Base-by-base conservation (phyloP, 1,140 invertebrate species). In the Pogonognathellus flavescens region DNA sequence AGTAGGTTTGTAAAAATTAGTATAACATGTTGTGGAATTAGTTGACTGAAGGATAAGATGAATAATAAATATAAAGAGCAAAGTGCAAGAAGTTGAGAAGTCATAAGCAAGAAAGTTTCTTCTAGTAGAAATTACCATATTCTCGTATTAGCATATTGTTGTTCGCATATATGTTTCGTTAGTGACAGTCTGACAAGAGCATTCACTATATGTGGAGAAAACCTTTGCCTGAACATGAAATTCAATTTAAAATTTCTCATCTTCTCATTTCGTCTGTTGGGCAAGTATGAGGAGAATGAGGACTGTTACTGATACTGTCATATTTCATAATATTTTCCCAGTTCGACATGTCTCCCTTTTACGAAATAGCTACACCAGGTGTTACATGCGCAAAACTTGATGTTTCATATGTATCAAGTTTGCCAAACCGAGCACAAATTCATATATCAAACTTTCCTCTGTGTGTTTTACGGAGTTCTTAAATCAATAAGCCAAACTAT, bases 261-360 rank as follows among this genome's bases (percentile, higher is more conserved):
- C 70, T 76, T 50, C 49, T 76, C 31, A 76, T 76, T 49, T 16
- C 41, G 70, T 76, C 31, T 49, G 25, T 20, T 49, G 70, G 70
- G 14, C 41, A 50, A 76, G 70, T 16, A n/a, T n/a, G n/a, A n/a
- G n/a, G n/a, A n/a, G n/a, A n/a, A n/a, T n/a, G 31, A 76, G n/a
- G 70, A 76, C 70, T 76, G 70, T 76, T 76, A 50, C 70, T 76
- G 70, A 76, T 76, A 50, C 49, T 76, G 70, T 76, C 70, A 76
- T 76, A 50, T 76, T 76, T n/a, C 41, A 50, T 70, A 70, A 13
- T 41, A 41, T 41, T 41, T 41, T 70, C 16, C 14, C n/a, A n/a
- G 41, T 16, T 49, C 41, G 25, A 14, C 14, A 31, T 50, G 70
- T 31, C 22, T 22, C 14, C 22, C 31, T 16, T 49, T 8, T 18